phyloP scores from a whole-genome alignment of 2,113 vertebrate species.

The Pseudonaja textilis region DNA sequence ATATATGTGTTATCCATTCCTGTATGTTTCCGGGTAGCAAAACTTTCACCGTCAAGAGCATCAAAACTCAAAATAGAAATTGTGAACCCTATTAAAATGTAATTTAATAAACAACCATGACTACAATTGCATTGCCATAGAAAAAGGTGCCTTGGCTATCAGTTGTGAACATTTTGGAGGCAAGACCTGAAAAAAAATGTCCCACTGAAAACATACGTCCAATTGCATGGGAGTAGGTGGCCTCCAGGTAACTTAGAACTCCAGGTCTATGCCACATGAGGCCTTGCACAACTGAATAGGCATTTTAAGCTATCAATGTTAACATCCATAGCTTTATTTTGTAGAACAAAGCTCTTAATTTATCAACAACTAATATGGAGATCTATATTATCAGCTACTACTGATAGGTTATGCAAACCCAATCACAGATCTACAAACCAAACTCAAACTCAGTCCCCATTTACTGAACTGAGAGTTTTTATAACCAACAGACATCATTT shows the following conservation, averaged over 20 bases:
- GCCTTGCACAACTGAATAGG: background rate
- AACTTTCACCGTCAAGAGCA: background rate
- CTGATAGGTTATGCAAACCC: background rate
- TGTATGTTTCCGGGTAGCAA: background rate
- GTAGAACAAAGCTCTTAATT: background rate
- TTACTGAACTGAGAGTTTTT: background rate
- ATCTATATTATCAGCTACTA: background rate
- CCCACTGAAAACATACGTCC: background rate
- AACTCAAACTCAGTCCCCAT: background rate
- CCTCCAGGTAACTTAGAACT: background rate
- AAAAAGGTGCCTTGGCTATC: background rate
- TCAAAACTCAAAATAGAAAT: background rate
- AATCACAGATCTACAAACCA: background rate
- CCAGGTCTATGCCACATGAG: background rate
- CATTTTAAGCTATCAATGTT: background rate
- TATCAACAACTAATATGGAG: background rate
- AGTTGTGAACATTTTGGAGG: background rate
- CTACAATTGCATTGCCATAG: background rate
- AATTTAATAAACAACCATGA: background rate
- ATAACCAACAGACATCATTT: background rate
- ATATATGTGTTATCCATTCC: background rate
- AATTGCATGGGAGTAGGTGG: background rate
- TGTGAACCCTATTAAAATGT: background rate
- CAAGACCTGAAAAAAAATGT: background rate
- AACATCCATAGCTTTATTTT: no score